A percentile compares a stretch with the other conserved stretches of the same genome.
phyloP scores from a whole-genome alignment of 1,140 invertebrate species.

The Bombus haemorrhoidalis region DNA sequence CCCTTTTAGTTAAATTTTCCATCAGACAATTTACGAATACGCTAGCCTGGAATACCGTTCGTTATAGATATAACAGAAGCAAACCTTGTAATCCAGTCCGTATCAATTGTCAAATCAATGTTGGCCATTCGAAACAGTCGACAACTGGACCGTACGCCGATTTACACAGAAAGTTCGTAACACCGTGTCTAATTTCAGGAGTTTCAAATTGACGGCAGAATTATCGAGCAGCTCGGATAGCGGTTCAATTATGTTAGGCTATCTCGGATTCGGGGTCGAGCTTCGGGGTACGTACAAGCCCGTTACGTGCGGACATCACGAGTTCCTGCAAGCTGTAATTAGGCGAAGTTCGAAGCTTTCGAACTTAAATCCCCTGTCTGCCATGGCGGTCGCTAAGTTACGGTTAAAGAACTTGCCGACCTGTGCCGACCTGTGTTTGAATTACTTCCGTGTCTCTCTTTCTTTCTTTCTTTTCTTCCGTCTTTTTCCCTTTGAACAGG shows the following conservation, averaged over 20 bases:
- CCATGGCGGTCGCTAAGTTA: slow-evolving; percentile 54
- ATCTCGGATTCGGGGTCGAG: slow-evolving; percentile 1
- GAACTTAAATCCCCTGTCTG: slow-evolving; percentile 59
- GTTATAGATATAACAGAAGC: not conserved
- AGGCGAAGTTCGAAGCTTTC: slow-evolving; percentile 60
- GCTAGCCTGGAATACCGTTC: no score
- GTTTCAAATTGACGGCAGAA: slow-evolving; percentile 37
- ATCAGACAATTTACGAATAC: no score
- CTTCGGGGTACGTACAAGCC: not conserved
- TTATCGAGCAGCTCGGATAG: slow-evolving; percentile 40
- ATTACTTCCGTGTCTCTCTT: slow-evolving; percentile 24
- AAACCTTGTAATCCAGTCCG: not conserved
- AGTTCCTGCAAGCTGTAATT: slow-evolving; percentile 59
- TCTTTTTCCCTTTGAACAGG: not conserved
- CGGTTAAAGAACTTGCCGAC: slow-evolving; percentile 61
- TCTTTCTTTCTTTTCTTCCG: not conserved
- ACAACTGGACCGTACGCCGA: not conserved
- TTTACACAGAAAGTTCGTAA: slow-evolving; percentile 19
- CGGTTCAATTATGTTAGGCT: slow-evolving; percentile 47
- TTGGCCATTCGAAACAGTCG: not conserved
- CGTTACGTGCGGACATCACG: slow-evolving; percentile 49
- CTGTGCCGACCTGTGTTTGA: slow-evolving; percentile 43
- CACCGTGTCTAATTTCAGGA: slow-evolving; percentile 6
- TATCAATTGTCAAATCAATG: slow-evolving; percentile 29
- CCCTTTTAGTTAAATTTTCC: not conserved